Evolutionary conservation across 2,113 vertebrate species (phyloP).

Genomic region (Lipophrys pholis): DNA sequence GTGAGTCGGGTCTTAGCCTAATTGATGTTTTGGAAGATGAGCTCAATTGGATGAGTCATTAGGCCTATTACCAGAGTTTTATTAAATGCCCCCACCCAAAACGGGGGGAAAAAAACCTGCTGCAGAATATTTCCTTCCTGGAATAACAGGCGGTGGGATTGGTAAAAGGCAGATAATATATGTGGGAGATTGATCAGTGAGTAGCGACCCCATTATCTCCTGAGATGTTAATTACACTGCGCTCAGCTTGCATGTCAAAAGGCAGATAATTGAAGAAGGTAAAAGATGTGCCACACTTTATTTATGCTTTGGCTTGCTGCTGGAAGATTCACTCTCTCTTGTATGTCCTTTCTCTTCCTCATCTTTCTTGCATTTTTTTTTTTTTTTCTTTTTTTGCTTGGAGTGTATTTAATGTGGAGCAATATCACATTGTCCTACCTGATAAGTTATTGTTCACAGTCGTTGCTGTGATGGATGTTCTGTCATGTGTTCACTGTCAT

Average conservation of each 20-base stretch:
- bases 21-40: conserved; percentile 72
- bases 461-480: conserved; percentile 33
- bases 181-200: conserved; percentile 86
- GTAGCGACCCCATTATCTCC: conserved; percentile 87
- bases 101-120: conserved; percentile 39
- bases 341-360: conserved; percentile 17
- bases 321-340: conserved; percentile 58
- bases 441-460: conserved; percentile 70
- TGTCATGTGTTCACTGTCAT: conserved; percentile 2
- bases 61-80: conserved; percentile 66
- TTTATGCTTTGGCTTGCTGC: conserved; percentile 82
- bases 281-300: conserved; percentile 84
- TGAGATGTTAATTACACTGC: conserved; percentile 86
- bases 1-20: conserved; percentile 42
- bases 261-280: conserved; percentile 87
- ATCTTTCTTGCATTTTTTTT: conserved; percentile 27
- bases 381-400: conserved; percentile 54
- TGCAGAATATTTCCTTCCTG: conserved; percentile 52
- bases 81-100: conserved; percentile 63
- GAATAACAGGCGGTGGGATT: conserved; percentile 74
- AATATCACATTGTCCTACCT: conserved; percentile 77
- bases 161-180: conserved; percentile 83
- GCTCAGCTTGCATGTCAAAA: conserved; percentile 86
- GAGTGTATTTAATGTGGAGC: conserved; percentile 77
- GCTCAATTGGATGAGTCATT: conserved; percentile 72